These are phyloP conservation scores for Periophthalmus magnuspinnatus DNA, from an alignment of 2,797 vertebrate genomes.

Conservation along the genomic window DNA sequence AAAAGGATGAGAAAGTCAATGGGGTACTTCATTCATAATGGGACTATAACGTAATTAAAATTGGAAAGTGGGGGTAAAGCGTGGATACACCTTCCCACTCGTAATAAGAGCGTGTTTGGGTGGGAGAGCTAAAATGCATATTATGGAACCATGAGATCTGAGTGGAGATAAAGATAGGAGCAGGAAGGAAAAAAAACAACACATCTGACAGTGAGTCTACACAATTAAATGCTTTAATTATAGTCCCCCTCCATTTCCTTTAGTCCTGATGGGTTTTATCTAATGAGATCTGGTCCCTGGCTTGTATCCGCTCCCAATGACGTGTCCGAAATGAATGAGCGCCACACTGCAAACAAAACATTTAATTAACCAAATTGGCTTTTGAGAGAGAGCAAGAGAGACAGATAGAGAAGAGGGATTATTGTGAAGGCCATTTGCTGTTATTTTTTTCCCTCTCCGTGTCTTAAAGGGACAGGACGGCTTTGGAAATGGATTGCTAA, in stretches of 20 bases:
- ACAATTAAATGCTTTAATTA: constrained; percentile 99
- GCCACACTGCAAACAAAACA: constrained; percentile 99
- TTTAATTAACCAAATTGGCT: constrained; percentile 99
- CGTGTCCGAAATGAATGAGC: constrained; percentile 99
- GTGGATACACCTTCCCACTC: constrained; percentile 75
- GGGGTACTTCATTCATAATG: constrained; percentile 74
- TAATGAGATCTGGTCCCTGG: constrained; percentile 99
- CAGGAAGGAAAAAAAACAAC: constrained; percentile 23
- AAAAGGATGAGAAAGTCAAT: constrained; percentile 74
- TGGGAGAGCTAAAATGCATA: constrained; percentile 76
- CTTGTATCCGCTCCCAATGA: constrained; percentile 97
- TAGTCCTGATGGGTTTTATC: constrained; percentile 99
- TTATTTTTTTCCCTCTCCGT: constrained; percentile 32
- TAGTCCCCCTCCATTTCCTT: constrained; percentile 98
- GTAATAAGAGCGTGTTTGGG: constrained; percentile 74
- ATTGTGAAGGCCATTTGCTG: constrained; percentile 78
- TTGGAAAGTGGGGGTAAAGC: constrained; percentile 52
- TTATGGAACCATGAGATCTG: constrained; percentile 86
- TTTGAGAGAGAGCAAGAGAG: constrained; percentile 84
- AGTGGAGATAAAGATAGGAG: constrained; percentile 83
- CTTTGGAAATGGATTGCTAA: constrained; percentile 71
- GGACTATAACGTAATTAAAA: constrained; percentile 80
- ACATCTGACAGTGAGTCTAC: constrained; percentile 92
- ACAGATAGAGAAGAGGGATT: constrained; percentile 73
- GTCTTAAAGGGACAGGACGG: constrained; percentile 87